phyloP scores from a whole-genome alignment of 2,888 invertebrate genomes.

The Dendrolimus houi region DNA sequence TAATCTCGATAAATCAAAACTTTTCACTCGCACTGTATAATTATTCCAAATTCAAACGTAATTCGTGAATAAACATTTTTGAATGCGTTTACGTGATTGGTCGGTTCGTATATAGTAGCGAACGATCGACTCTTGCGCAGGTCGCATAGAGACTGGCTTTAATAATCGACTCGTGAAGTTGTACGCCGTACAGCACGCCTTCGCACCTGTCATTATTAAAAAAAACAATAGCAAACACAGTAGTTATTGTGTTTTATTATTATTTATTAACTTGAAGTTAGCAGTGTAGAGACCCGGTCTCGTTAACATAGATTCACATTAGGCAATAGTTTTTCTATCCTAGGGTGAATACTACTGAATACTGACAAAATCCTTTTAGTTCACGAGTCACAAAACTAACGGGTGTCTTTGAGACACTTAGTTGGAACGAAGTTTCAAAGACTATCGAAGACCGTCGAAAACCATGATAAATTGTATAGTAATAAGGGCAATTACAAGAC shows the following conservation, averaged over 20 bases:
- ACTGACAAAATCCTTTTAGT: no score
- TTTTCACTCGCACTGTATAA: slow-evolving; percentile 8
- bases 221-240: slow-evolving; percentile 68
- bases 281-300: no score
- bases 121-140: slow-evolving; percentile 50
- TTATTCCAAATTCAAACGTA: slow-evolving; percentile 4
- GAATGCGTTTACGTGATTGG: slow-evolving; percentile 21
- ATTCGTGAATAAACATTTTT: background rate
- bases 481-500: no score
- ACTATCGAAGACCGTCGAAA: no score
- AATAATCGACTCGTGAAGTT: slow-evolving; percentile 11
- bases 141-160: slow-evolving; percentile 45
- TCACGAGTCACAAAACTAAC: no score
- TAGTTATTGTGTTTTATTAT: slow-evolving; percentile 12
- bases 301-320: no score
- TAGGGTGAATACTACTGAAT: no score
- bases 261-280: background rate
- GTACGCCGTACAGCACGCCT: slow-evolving; percentile 16
- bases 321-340: no score
- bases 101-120: background rate
- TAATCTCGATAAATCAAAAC: slow-evolving; percentile 9
- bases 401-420: no score
- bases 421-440: no score
- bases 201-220: slow-evolving; percentile 49
- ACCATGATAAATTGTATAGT: no score